Evolutionary conservation across 1,140 invertebrate genomes (phyloP).

Genomic region (Lasioglossum baleicum): DNA sequence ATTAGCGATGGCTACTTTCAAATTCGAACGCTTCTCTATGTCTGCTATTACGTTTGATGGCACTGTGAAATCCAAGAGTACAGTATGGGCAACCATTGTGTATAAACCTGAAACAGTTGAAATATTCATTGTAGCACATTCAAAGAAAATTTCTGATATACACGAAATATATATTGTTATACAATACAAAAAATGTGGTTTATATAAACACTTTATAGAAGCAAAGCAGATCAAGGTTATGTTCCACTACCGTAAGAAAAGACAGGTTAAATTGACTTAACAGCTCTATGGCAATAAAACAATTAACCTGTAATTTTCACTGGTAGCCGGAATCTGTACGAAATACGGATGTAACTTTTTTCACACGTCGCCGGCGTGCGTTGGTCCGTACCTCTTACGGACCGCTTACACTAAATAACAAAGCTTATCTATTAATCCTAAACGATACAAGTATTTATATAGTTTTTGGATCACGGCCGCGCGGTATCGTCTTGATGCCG

Average conservation of each 20-base stretch:
- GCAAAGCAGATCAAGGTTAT: conserved; percentile 23
- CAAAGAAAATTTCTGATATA: neutral
- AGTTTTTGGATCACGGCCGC: too few species aligned
- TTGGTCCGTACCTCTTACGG: too few species aligned
- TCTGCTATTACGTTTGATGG: conserved; percentile 84
- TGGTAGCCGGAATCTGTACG: too few species aligned
- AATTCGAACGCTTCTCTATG: conserved; percentile 83
- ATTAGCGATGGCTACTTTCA: conserved; percentile 84
- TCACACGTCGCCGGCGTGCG: too few species aligned
- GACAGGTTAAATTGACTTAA: conserved; percentile 27
- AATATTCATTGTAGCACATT: neutral
- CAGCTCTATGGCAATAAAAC: neutral
- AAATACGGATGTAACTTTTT: too few species aligned
- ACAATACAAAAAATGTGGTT: conserved; percentile 11
- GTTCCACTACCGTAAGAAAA: neutral
- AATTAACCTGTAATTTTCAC: neutral
- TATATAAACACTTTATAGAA: neutral
- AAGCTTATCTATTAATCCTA: too few species aligned
- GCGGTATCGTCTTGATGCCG: too few species aligned
- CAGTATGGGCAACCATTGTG: conserved; percentile 89
- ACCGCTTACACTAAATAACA: too few species aligned
- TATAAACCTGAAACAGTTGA: conserved; percentile 42
- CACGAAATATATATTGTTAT: neutral
- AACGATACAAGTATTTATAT: too few species aligned
- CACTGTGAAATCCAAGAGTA: conserved; percentile 89